Evolutionary conservation across 2,797 vertebrate species (phyloP), one percentile per base, ranked within the genome.

Genomic region (Betta splendens): DNA sequence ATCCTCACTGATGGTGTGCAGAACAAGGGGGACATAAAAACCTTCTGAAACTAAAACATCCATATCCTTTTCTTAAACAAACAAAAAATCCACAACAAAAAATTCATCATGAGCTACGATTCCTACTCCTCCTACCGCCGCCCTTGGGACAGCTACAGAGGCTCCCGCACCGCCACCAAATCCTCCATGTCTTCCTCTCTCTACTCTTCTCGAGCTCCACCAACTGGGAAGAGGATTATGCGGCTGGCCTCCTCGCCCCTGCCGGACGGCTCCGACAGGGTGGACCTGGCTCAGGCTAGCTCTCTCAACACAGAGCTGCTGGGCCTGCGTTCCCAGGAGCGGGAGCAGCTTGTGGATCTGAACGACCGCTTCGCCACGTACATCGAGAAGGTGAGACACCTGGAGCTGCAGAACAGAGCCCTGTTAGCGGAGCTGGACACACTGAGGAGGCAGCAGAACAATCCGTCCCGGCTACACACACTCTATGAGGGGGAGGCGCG

Each of bases 361-460:
- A 94, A 94, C 10, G 92, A 94, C 81, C 93, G 93, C 83, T 93
- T 94, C 6, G 93, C 90, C 68, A 90, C 86, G 57, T 94, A 93
- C 87, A 91, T 93, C 3, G 92, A 94, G 75, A 93, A 92, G 77
- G 93, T 94, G 43, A 91, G 87, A 42, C 77, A 81, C 43, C 88
- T 95, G 67, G 93, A 94, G 89, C 88, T 89, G 77, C 92, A 92
- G 79, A 93, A 94, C 87, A 80, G 88, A 52, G 86, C 88, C 16
- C 89, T 94, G 66, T 81, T 88, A 50, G 65, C 80, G 2, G 92
- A 94, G 83, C 79, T 94, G 78, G 92, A 92, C 46, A 91, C 81
- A 7, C 80, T 93, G 50, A 84, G 87, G 61, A 74, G 82, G 46
- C 76, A 77, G 33, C 89, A 91, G 69, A 84, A 72, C 1, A 82